These are phyloP conservation scores for Rhodinocichla rosea DNA, from an alignment of 2,113 vertebrate genomes.

Conservation along the genomic window DNA sequence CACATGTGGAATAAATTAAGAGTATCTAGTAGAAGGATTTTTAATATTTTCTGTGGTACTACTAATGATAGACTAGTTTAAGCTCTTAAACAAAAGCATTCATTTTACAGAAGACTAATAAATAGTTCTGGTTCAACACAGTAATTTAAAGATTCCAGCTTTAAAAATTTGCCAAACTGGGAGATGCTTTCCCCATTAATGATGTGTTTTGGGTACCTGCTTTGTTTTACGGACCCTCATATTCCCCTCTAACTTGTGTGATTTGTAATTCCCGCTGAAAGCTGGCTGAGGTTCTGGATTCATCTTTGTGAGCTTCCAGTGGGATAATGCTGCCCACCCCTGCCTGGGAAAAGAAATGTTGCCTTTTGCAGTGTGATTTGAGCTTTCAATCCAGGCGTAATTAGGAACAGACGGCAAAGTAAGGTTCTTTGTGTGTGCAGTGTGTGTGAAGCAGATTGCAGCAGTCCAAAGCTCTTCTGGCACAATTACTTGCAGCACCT, in stretches of 20 bases:
- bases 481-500: not conserved
- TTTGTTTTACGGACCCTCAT: not conserved
- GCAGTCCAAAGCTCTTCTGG: not conserved
- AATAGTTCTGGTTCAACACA: not conserved
- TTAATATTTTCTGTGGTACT: not conserved
- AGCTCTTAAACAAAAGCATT: not conserved
- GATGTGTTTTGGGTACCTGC: not conserved
- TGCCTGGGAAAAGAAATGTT: not conserved
- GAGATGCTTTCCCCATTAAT: not conserved
- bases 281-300: not conserved
- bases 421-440: not conserved
- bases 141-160: not conserved
- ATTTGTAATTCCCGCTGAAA: not conserved
- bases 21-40: not conserved
- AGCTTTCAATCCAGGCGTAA: not conserved
- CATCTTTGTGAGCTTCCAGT: not conserved
- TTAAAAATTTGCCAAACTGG: not conserved
- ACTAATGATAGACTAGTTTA: not conserved
- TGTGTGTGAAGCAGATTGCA: not conserved
- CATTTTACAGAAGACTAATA: not conserved
- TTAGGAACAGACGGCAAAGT: not conserved
- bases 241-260: not conserved
- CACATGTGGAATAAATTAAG: not conserved
- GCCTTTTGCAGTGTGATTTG: not conserved
- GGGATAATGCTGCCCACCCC: not conserved